Evolutionary conservation across 2,888 invertebrate genomes (phyloP).

Genomic region (Lepeophtheirus nordmannii): DNA sequence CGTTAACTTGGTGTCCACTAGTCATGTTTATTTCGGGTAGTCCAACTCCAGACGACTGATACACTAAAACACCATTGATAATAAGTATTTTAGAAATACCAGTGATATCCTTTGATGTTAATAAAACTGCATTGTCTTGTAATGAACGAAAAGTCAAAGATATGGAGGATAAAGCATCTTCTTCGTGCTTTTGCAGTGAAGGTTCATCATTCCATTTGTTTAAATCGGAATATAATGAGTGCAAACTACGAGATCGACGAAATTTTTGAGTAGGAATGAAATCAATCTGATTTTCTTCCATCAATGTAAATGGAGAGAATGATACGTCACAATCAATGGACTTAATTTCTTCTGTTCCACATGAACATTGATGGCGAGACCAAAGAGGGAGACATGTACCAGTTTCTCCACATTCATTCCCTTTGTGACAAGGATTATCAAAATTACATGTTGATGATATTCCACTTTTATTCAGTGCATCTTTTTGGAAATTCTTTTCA

Average conservation of each 20-base stretch:
- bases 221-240: background rate
- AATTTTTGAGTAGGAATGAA: background rate
- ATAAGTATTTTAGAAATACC: background rate
- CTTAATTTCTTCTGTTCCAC: conserved; percentile 9
- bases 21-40: conserved; percentile 18
- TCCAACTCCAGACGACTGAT: conserved; percentile 4
- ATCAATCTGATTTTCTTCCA: conserved; percentile 12
- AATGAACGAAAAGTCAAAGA: conserved; percentile 2
- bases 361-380: conserved; percentile 15
- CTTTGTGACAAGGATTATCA: conserved; percentile 3
- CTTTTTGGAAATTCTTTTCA: conserved; percentile 32
- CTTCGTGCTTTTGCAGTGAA: background rate
- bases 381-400: conserved; percentile 15
- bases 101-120: background rate
- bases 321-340: conserved; percentile 4
- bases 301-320: conserved; percentile 16
- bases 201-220: conserved; percentile 7
- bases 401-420: conserved; percentile 14
- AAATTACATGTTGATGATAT: conserved; percentile 11
- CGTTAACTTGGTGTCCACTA: conserved; percentile 40
- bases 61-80: background rate
- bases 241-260: background rate
- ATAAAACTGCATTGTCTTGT: background rate
- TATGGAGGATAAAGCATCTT: background rate
- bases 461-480: conserved; percentile 8